Evolutionary conservation across 2,888 invertebrate species (phyloP).

Genomic region (Chelonus formosanus): DNA sequence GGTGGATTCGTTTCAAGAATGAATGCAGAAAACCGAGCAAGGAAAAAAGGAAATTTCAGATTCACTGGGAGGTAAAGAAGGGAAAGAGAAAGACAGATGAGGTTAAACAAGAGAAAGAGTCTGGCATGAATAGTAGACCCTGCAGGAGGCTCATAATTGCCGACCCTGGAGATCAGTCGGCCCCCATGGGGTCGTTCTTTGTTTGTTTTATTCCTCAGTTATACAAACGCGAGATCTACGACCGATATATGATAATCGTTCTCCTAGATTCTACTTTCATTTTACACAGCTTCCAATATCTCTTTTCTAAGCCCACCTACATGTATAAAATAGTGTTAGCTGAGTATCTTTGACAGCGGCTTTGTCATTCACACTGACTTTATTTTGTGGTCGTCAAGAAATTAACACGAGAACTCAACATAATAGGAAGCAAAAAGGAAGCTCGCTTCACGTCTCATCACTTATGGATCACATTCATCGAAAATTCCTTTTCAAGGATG

Average conservation of each 20-base stretch:
- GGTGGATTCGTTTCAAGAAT: too few relatives aligned
- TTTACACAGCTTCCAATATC: slow-evolving; percentile 34
- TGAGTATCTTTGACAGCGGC: slow-evolving; percentile 16
- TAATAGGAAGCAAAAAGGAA: slow-evolving; percentile 45
- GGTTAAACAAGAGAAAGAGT: slow-evolving; percentile 40
- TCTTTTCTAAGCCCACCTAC: slow-evolving; percentile 24
- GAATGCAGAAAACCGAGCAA: slow-evolving; percentile 26
- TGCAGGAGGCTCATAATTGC: slow-evolving; percentile 65
- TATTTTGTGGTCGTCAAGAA: slow-evolving; percentile 11
- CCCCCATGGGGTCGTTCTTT: slow-evolving; percentile 63
- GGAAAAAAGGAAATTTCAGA: slow-evolving; percentile 25
- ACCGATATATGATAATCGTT: slow-evolving; percentile 64
- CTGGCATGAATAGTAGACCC: slow-evolving; percentile 53
- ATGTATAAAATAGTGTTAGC: slow-evolving; percentile 12
- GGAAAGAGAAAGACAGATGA: slow-evolving; percentile 29
- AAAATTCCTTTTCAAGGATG: slow-evolving; percentile 50
- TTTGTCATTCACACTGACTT: slow-evolving; percentile 16
- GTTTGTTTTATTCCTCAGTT: slow-evolving; percentile 66
- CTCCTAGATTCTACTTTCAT: slow-evolving; percentile 26
- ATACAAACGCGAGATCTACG: slow-evolving; percentile 65
- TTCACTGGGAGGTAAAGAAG: slow-evolving; percentile 42
- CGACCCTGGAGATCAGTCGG: slow-evolving; percentile 63
- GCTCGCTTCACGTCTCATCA: slow-evolving; percentile 63
- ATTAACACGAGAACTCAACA: slow-evolving; percentile 8
- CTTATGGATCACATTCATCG: slow-evolving; percentile 59